Evolutionary conservation across 2,888 invertebrate genomes (phyloP), one percentile per base, ranked within the genome.

Genomic region (Agrochola lota): DNA sequence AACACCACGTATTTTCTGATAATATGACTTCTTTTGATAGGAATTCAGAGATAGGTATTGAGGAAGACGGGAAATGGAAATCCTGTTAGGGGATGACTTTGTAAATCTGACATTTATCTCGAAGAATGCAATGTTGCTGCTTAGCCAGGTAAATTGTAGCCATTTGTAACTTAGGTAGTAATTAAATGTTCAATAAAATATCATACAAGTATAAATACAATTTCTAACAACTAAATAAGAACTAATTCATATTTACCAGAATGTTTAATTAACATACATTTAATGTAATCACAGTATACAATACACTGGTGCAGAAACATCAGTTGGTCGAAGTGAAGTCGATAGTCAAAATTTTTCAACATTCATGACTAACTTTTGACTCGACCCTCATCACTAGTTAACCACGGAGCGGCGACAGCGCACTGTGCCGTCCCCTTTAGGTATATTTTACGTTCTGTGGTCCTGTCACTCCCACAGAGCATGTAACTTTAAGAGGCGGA

Each of bases 21-120:
- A 11, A 59, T 84, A 79, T 81, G 84, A 84, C 43, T 84, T 81
- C 71, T 84, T 84, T 84, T 26, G 60, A 78, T 83, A 20, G 52
- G 69, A 69, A 64, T 77, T 59, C 77, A 1, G 1, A 11, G 52
- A 67, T 78, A 52, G 30, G 84, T 84, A 20, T 84, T 63, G 67
- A 52, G 62, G 67, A 67, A 55, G 84, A 71, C 57, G 30, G 62
- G 26, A 67, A 69, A 57, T 70, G 66, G 26, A 62, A 63, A 81
- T 73, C 17, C 12, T 55, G 55, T 7, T 49, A 46, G 6, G 55
- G 81, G 35, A 62, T 20, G n/a, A 55, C 63, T 69, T 76, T 26
- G 15, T 26, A 35, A 15, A 35, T 63, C 71, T 60, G 30, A 43
- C 80, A 46, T 43, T 20, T 55, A 40, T 63, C n/a, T 74, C 43